Evolutionary conservation across 1,140 invertebrate species (phyloP).

Genomic region (Teleogryllus occipitalis): DNA sequence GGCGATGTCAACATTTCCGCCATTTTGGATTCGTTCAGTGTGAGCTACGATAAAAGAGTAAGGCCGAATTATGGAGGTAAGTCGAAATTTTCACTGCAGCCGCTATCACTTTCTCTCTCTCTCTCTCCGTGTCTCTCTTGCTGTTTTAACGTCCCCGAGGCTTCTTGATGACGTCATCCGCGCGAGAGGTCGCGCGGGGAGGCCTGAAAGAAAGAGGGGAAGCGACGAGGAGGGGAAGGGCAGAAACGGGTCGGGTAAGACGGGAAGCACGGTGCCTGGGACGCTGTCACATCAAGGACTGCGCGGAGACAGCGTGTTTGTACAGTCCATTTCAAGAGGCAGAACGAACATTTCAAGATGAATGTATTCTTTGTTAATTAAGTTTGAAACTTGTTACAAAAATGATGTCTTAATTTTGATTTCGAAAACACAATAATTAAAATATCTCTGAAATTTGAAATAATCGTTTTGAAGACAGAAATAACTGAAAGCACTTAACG

Average conservation of each 20-base stretch:
- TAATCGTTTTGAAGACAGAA: too few relatives aligned
- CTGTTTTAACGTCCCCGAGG: not conserved
- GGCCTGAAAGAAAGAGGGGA: not conserved
- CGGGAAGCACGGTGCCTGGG: not conserved
- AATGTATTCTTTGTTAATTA: too few relatives aligned
- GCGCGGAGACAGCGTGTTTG: too few relatives aligned
- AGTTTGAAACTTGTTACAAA: too few relatives aligned
- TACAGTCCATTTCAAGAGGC: too few relatives aligned
- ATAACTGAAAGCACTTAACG: too few relatives aligned
- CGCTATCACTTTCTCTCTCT: not conserved
- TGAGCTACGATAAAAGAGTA: constrained; percentile 95
- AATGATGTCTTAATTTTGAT: too few relatives aligned
- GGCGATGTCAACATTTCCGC: constrained; percentile 86
- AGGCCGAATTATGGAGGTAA: constrained; percentile 96
- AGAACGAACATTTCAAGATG: too few relatives aligned
- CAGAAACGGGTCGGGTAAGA: too few relatives aligned
- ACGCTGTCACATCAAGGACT: not conserved
- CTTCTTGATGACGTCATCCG: not conserved
- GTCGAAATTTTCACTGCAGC: constrained; percentile 36
- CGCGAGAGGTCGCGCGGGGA: not conserved
- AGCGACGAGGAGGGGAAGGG: too few relatives aligned
- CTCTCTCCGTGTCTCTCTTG: constrained; percentile 78
- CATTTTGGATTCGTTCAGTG: constrained; percentile 85
- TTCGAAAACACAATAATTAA: too few relatives aligned
- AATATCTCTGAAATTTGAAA: too few relatives aligned